These are phyloP conservation scores for Basileuterus tristriatus DNA, from an alignment of 2,797 vertebrate species.

Conservation along the genomic window DNA sequence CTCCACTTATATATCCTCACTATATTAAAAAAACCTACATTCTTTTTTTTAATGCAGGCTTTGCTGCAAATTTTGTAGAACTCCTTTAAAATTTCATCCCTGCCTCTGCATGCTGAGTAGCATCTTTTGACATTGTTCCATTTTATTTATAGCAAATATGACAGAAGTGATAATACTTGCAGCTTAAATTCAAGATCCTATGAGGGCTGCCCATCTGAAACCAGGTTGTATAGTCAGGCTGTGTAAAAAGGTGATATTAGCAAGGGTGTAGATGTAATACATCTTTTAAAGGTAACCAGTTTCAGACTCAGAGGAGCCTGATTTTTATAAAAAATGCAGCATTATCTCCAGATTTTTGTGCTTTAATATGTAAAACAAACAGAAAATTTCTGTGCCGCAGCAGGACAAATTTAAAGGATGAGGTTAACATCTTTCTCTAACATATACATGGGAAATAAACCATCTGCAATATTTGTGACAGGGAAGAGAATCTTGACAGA, in stretches of 20 bases:
- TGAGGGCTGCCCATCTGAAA: constrained; percentile 41
- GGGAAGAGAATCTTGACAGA: background rate
- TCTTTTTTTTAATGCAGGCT: background rate
- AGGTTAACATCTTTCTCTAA: background rate
- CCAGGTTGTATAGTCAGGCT: constrained; percentile 24
- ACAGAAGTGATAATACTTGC: constrained; percentile 46
- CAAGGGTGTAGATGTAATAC: background rate
- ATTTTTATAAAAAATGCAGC: background rate
- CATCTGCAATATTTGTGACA: background rate
- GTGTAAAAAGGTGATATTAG: constrained; percentile 1
- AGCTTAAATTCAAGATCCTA: constrained; percentile 26
- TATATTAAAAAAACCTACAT: background rate
- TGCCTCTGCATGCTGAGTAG: background rate
- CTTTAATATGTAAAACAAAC: background rate
- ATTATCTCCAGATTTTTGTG: background rate
- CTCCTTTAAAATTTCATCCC: constrained; percentile 17
- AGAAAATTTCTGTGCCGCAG: background rate
- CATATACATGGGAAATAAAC: background rate
- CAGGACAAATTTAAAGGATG: background rate
- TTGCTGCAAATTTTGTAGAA: background rate
- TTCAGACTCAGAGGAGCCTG: background rate
- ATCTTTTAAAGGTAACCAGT: background rate
- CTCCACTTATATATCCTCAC: background rate
- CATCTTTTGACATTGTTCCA: constrained; percentile 50
- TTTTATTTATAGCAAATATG: constrained; percentile 62